Conservation (phyloP, 2,888 invertebrate genomes). For the Clivina fossor region DNA sequence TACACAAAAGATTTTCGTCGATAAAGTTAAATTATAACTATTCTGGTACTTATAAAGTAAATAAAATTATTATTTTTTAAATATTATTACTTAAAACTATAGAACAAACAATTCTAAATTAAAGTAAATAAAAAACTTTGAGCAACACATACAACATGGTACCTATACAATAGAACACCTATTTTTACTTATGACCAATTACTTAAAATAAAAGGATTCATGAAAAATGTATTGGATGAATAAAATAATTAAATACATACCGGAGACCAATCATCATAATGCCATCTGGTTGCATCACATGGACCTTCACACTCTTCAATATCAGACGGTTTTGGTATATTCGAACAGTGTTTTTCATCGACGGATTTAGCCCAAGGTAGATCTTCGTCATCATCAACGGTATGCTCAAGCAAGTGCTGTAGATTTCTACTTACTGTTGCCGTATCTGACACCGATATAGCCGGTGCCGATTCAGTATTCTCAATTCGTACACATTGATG, state of each 20-base stretch:
- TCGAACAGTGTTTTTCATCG: constrained; percentile 54
- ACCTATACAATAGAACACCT: too few relatives aligned
- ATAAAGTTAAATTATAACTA: too few relatives aligned
- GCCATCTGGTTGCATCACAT: constrained; percentile 68
- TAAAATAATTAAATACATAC: constrained; percentile 51
- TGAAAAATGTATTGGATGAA: not conserved
- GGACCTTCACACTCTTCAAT: constrained; percentile 62
- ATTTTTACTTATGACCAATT: too few relatives aligned
- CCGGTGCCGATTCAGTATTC: constrained; percentile 23
- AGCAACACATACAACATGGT: too few relatives aligned
- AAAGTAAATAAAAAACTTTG: too few relatives aligned
- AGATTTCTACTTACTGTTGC: not conserved
- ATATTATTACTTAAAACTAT: too few relatives aligned
- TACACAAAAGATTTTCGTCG: too few relatives aligned
- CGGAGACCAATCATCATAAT: constrained; percentile 70
- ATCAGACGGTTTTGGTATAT: constrained; percentile 56
- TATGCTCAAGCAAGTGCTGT: not conserved
- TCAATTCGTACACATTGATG: constrained; percentile 63
- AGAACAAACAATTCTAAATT: too few relatives aligned
- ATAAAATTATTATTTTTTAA: too few relatives aligned
- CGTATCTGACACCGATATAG: not conserved
- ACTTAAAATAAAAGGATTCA: too few relatives aligned
- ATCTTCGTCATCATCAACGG: not conserved
- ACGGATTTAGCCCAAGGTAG: constrained; percentile 38
- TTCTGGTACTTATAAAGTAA: too few relatives aligned